Evolutionary conservation across 1,140 invertebrate genomes (phyloP), one percentile per base, ranked within the genome.

Genomic region (Drosophila yakuba): DNA sequence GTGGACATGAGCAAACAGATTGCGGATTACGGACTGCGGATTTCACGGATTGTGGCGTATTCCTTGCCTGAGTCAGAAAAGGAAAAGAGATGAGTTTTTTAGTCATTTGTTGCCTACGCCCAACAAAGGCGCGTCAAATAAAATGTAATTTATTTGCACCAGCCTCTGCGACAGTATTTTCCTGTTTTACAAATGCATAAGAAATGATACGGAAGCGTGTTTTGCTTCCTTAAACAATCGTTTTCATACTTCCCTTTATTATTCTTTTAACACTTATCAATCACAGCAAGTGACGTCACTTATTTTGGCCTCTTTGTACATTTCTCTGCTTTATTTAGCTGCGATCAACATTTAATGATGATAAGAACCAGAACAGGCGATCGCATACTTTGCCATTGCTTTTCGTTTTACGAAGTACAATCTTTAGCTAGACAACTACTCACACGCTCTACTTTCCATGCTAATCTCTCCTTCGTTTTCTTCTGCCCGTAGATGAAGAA

Each of bases 161-260:
- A 56, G 45, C 25, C 45, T 51, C 20, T 17, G 23, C 32, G 36
- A 43, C 63, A 68, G 47, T 20, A 32, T 68, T 68, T 68, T 68
- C 64, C 47, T 68, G 64, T 51, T 52, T 68, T 38, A 41, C 61
- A 64, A 63, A 67, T 63, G 56, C 63, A 51, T 41, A 36, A 51
- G 35, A 71, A 69, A 44, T 35, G 69, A 64, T 44, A 50, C 39
- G 71, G 71, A 60, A 55, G 47, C 12, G 28, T 25, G 28, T 25
- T 74, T 39, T 57, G 52, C 71, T 64, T 74, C 72, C 72, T 74
- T 74, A 74, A 74, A 51, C 71, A 52, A 52, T 74, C 7, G 41
- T 15, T 73, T 17, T 54, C 62, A 11, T 52, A 62, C 23, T 61
- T 36, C 32, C 1, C 5, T 35, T 10, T 10, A n/a, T 39, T 39